These are phyloP conservation scores for Antennarius maculatus DNA, from an alignment of 2,797 vertebrate species.

Conservation along the genomic window DNA sequence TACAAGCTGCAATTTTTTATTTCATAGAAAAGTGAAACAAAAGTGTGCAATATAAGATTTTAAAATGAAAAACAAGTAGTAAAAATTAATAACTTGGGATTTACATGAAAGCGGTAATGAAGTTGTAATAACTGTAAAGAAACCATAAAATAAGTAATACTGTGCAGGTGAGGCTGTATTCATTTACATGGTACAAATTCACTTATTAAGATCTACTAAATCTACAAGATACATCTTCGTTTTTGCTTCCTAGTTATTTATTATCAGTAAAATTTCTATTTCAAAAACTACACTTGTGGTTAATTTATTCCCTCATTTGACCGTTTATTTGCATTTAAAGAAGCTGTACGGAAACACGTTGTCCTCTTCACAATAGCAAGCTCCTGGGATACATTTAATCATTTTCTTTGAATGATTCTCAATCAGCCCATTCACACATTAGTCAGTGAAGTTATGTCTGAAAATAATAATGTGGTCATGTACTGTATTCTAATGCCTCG, in stretches of 20 bases:
- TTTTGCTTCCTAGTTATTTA: not conserved
- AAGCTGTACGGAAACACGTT: constrained; percentile 9
- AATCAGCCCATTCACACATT: constrained; percentile 1
- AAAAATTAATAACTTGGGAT: no score
- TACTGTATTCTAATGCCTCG: constrained; percentile 22
- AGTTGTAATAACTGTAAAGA: no score
- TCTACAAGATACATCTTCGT: not conserved
- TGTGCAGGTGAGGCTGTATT: no score
- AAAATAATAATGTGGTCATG: constrained; percentile 28
- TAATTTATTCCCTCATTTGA: not conserved
- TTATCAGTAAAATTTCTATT: not conserved
- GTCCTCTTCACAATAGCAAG: constrained; percentile 7
- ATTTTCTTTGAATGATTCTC: constrained; percentile 4
- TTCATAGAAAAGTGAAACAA: no score
- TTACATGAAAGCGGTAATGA: no score
- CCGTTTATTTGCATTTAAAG: constrained; percentile 20
- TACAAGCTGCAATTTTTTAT: no score
- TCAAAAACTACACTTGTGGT: not conserved
- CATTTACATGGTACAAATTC: not conserved
- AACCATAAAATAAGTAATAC: no score
- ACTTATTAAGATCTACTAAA: not conserved
- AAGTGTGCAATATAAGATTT: no score
- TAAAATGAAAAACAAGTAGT: no score
- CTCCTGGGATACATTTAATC: constrained; percentile 3
- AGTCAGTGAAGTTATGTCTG: constrained; percentile 13